Conservation (phyloP, 2,113 vertebrate genomes). For the Pluvialis apricaria region DNA sequence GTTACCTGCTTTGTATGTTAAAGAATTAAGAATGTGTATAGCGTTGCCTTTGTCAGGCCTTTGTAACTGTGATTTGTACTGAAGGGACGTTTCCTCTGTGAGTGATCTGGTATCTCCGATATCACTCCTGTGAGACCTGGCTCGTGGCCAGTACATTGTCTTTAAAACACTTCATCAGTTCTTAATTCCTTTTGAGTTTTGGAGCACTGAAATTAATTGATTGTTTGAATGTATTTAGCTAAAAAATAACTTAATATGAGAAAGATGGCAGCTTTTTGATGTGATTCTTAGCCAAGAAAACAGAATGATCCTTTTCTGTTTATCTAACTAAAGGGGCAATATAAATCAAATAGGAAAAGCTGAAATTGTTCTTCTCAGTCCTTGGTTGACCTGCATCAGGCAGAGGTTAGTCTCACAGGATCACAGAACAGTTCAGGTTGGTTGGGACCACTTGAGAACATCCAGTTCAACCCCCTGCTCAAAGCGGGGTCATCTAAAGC, state of each 20-base stretch:
- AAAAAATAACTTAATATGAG: background rate
- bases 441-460: background rate
- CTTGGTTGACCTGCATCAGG: background rate
- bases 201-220: background rate
- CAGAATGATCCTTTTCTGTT: background rate
- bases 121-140: background rate
- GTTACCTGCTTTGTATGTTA: background rate
- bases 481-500: background rate
- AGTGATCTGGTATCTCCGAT: background rate
- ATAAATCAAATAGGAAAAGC: background rate
- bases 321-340: background rate
- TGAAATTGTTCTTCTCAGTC: background rate
- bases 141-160: background rate
- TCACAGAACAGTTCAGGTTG: background rate
- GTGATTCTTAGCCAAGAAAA: background rate
- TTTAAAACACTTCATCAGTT: background rate
- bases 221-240: background rate
- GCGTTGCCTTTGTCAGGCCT: background rate
- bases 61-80: background rate
- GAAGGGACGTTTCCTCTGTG: background rate
- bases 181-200: background rate
- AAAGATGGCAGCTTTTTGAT: background rate
- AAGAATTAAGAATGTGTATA: background rate
- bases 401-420: background rate
- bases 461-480: background rate